These are phyloP conservation scores for Tribolium madens DNA, from an alignment of 1,140 invertebrate genomes.

Conservation along the genomic window DNA sequence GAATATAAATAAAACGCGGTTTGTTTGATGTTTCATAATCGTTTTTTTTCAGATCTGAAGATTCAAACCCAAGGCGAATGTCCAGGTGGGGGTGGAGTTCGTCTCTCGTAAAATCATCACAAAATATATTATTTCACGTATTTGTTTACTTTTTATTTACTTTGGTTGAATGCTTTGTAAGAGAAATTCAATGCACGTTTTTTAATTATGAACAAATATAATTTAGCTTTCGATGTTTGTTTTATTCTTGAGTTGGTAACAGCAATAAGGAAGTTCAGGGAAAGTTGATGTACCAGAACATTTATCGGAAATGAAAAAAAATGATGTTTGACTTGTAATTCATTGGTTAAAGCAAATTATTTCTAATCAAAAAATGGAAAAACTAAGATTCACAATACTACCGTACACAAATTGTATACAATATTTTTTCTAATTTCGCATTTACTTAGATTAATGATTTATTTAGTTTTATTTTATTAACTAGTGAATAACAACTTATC, in stretches of 20 bases:
- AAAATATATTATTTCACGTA: neutral
- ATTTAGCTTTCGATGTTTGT: neutral
- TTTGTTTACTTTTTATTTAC: neutral
- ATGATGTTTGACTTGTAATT: no score
- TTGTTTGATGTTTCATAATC: neutral
- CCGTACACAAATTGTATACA: no score
- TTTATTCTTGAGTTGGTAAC: neutral
- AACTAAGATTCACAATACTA: no score
- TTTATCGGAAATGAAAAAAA: neutral
- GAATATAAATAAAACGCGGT: constrained; percentile 1
- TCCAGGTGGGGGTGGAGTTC: constrained; percentile 68
- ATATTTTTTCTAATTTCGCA: no score
- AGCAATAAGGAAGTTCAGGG: neutral
- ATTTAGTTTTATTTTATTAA: no score
- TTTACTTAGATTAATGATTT: no score
- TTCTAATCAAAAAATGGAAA: no score
- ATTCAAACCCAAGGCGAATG: constrained; percentile 70
- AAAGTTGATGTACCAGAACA: neutral
- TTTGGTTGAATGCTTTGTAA: neutral
- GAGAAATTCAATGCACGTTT: neutral
- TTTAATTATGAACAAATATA: constrained; percentile 4
- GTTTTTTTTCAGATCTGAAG: constrained; percentile 64
- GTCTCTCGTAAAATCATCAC: constrained; percentile 66
- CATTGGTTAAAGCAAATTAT: no score
- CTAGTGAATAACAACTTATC: no score